These are phyloP conservation scores for Onychostoma macrolepis DNA, from an alignment of 2,113 vertebrate species.

Conservation along the genomic window DNA sequence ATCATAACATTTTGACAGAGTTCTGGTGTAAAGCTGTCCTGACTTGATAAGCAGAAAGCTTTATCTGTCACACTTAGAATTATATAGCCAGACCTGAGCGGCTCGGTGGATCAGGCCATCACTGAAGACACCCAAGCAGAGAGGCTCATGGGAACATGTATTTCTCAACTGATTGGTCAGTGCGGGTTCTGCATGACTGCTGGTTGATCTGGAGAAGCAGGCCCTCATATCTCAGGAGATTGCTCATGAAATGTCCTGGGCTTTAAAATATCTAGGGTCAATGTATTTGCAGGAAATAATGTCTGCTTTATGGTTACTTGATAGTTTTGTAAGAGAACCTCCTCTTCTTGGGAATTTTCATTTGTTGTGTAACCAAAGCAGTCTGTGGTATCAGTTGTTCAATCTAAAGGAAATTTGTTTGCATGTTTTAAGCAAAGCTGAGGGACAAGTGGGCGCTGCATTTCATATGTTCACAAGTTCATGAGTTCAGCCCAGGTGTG, in stretches of 20 bases:
- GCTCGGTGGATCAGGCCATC: slow-evolving; percentile 60
- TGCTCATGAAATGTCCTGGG: slow-evolving; percentile 49
- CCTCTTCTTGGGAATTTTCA: background rate
- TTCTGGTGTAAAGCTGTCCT: background rate
- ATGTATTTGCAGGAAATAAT: background rate
- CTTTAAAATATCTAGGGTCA: background rate
- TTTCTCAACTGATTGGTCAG: slow-evolving; percentile 1
- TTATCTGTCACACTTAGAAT: slow-evolving; percentile 57
- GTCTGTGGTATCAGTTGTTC: background rate
- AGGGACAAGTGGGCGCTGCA: background rate
- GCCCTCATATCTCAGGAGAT: slow-evolving; percentile 67
- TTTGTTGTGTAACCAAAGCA: background rate
- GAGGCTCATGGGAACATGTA: slow-evolving; percentile 61
- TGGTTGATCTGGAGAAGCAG: slow-evolving; percentile 72
- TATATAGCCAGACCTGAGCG: slow-evolving; percentile 54
- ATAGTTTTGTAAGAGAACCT: background rate
- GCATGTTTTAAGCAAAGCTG: slow-evolving; percentile 28
- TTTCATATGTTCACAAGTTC: background rate
- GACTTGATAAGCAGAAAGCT: background rate
- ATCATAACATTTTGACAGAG: background rate
- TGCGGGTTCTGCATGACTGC: slow-evolving; percentile 56
- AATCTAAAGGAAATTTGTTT: slow-evolving; percentile 3
- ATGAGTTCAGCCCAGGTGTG: slow-evolving; percentile 11
- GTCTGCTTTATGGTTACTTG: background rate
- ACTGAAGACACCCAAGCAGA: slow-evolving; percentile 70